These are phyloP conservation scores for Lithophane socia DNA, from an alignment of 2,888 invertebrate genomes.

Conservation along the genomic window DNA sequence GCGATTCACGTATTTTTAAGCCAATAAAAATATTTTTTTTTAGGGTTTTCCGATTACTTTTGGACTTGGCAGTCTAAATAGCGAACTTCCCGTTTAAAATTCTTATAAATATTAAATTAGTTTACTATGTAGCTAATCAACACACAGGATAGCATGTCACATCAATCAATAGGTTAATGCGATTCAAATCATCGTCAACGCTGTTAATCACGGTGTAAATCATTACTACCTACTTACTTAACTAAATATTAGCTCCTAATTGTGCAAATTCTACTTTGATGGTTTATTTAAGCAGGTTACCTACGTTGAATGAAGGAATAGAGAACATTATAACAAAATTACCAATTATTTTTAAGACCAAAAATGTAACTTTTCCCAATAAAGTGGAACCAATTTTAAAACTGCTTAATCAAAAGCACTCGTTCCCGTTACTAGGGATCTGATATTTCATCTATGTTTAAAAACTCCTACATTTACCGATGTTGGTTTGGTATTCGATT, in stretches of 20 bases:
- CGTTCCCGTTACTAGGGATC: slow-evolving; percentile 11
- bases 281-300: background rate
- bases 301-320: background rate
- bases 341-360: slow-evolving; percentile 21
- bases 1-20: background rate
- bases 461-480: slow-evolving; percentile 54
- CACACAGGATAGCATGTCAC: background rate
- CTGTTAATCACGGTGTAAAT: background rate
- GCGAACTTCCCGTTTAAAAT: background rate
- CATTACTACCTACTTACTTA: too few species aligned
- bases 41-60: background rate
- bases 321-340: background rate
- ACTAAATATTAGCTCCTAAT: background rate
- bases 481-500: slow-evolving; percentile 56
- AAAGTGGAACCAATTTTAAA: slow-evolving; percentile 48
- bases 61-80: background rate
- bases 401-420: slow-evolving; percentile 55
- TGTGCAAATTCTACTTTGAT: background rate
- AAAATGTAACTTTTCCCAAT: slow-evolving; percentile 19
- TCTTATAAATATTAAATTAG: background rate
- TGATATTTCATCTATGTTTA: slow-evolving; percentile 60
- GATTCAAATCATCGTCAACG: background rate
- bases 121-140: background rate
- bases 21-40: too few species aligned
- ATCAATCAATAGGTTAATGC: background rate